Base-by-base conservation (phyloP, 2,797 vertebrate species). In the Chrosomus eos region DNA sequence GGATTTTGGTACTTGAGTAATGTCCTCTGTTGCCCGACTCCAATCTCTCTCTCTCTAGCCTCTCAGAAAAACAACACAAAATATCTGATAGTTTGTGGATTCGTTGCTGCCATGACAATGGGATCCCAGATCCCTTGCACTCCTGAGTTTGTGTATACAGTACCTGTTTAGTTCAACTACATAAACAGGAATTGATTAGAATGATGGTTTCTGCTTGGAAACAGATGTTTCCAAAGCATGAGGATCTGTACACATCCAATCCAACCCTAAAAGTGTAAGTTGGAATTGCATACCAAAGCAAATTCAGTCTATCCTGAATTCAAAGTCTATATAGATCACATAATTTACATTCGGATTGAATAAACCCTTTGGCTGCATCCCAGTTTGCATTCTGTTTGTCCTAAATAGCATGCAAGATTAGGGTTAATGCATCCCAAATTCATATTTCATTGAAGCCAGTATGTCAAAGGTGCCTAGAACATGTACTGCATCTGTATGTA, bases 1-100 rank as follows among this genome's bases (percentile, higher is more conserved):
- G 72, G 70, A 78, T 92, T 92, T 84, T 55, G 89, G 91, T 86
- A 84, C 76, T 76, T 89, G 89, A 90, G 92, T 87, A 89, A 87
- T 79, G 64, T 76, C 66, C 79, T 76, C 45, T 75, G 21, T 77
- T 62, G 71, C 84, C 60, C 36, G 33, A 64, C 76, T 79, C 31
- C 53, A 58, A 64, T n/a, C 78, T 81, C 51, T 73, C 48, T 40
- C 72, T 43, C 62, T 70, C 53, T 36, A 33, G 58, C 45, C 45
- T 38, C 67, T 70, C 31, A 66, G 60, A 72, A 76, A 71, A 86
- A 53, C 33, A 72, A 80, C 43, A 77, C 18, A 66, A 76, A 86
- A 73, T 66, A 71, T 64, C 70, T 62, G 43, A 84, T 66, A 79
- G 85, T 84, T 75, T 73, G 58, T 74, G 67, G 70, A 72, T 80